Evolutionary conservation across 2,113 vertebrate genomes (phyloP).

Genomic region (Acrocephalus arundinaceus): DNA sequence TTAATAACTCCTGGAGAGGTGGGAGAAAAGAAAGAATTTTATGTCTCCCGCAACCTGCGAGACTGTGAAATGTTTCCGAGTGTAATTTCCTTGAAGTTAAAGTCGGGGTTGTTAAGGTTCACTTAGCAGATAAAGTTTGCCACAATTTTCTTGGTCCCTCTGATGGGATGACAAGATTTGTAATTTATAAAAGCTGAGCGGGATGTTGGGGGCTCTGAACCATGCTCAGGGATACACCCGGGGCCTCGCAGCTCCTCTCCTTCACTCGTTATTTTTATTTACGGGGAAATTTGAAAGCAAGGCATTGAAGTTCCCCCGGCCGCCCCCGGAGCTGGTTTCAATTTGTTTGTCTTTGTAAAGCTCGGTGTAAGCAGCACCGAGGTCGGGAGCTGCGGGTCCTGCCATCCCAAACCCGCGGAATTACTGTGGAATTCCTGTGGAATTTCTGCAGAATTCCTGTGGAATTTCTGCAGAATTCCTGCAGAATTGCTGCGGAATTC

Average conservation of each 20-base stretch:
- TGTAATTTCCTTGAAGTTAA: slow-evolving; percentile 80
- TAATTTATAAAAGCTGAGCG: slow-evolving; percentile 71
- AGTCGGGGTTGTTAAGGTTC: slow-evolving; percentile 77
- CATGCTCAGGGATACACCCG: slow-evolving; percentile 41
- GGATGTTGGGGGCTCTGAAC: slow-evolving; percentile 71
- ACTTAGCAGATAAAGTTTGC: slow-evolving; percentile 77
- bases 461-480: no score
- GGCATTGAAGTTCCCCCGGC: background rate
- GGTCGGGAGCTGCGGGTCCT: background rate
- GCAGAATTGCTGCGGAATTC: accelerated
- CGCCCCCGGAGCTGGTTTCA: background rate
- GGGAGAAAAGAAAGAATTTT: slow-evolving; percentile 57
- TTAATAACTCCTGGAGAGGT: slow-evolving; percentile 69
- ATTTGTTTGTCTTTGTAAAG: background rate
- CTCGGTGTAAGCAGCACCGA: accelerated
- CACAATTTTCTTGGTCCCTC: slow-evolving; percentile 68
- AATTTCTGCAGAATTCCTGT: accelerated
- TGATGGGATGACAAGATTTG: slow-evolving; percentile 76
- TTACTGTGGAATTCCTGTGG: accelerated
- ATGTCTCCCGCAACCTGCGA: slow-evolving; percentile 54
- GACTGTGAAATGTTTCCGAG: slow-evolving; percentile 70
- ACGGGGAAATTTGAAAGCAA: slow-evolving; percentile 42
- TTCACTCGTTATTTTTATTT: slow-evolving; percentile 27
- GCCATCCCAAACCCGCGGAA: accelerated
- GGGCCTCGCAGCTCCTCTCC: slow-evolving; percentile 18